phyloP scores from a whole-genome alignment of 2,888 invertebrate genomes.

The Tolmerus cingulatus region DNA sequence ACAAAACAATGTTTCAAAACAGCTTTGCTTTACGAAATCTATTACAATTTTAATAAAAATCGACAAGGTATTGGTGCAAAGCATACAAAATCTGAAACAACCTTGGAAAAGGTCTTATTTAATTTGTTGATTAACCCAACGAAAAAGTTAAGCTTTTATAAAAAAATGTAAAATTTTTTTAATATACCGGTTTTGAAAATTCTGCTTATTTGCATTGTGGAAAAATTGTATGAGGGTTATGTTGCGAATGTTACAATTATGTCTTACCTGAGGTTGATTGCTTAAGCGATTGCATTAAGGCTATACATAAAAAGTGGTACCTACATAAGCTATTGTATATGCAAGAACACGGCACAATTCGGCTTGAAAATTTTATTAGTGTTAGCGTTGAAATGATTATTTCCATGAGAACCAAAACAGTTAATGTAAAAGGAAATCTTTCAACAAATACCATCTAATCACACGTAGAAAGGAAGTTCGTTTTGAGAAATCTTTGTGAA shows the following conservation, averaged over 20 bases:
- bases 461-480: background rate
- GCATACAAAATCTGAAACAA: background rate
- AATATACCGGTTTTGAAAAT: background rate
- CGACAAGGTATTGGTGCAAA: background rate
- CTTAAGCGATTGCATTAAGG: background rate
- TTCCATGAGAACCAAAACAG: background rate
- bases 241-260: background rate
- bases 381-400: background rate
- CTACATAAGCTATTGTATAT: background rate
- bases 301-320: background rate
- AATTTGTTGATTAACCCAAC: no score
- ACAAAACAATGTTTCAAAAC: no score
- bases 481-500: constrained; percentile 1
- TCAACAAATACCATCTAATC: background rate
- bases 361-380: background rate
- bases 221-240: background rate
- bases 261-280: background rate
- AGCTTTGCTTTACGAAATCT: no score
- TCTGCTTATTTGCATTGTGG: background rate
- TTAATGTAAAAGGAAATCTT: background rate
- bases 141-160: no score
- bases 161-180: background rate
- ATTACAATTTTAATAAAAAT: no score
- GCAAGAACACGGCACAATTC: background rate
- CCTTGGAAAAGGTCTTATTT: no score